These are phyloP conservation scores for Drosophila sechellia DNA, from an alignment of 1,140 invertebrate species.

Conservation along the genomic window DNA sequence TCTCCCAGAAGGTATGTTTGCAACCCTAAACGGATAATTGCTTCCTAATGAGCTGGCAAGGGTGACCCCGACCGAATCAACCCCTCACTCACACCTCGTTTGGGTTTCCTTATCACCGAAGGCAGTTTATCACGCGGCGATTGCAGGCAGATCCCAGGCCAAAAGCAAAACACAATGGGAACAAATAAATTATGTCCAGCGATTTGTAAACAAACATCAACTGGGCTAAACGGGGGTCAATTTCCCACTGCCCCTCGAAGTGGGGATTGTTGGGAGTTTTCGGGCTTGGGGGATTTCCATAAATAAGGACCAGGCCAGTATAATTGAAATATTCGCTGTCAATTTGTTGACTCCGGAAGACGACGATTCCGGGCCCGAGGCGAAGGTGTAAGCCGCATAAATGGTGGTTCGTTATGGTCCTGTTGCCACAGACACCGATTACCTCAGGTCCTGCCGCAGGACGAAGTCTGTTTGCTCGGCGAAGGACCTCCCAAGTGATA, in stretches of 20 bases:
- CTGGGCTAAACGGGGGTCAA: constrained; percentile 32
- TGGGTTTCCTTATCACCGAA: constrained; percentile 45
- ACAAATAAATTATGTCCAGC: constrained; percentile 75
- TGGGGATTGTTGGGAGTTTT: constrained; percentile 16
- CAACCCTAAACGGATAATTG: constrained; percentile 75
- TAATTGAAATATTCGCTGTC: constrained; percentile 83
- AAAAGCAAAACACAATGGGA: constrained; percentile 61
- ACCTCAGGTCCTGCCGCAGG: constrained; percentile 30
- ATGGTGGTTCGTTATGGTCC: constrained; percentile 72
- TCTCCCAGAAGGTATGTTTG: constrained; percentile 20
- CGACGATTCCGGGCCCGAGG: constrained; percentile 50
- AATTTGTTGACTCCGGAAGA: constrained; percentile 73
- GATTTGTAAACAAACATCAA: constrained; percentile 75
- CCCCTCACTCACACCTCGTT: constrained; percentile 20
- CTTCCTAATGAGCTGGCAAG: constrained; percentile 70
- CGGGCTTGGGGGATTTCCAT: constrained; percentile 34
- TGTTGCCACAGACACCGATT: constrained; percentile 50
- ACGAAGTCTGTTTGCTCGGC: constrained; percentile 39
- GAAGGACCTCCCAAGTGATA: constrained; percentile 49
- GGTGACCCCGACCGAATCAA: constrained; percentile 3
- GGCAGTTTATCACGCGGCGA: constrained; percentile 75
- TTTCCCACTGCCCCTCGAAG: constrained; percentile 6
- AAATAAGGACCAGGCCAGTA: constrained; percentile 62
- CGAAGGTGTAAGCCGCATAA: constrained; percentile 78
- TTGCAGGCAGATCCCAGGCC: constrained; percentile 56